phyloP scores from a whole-genome alignment of 37 sponge, comb jelly and placozoan species.

The Dysidea cf. avara region DNA sequence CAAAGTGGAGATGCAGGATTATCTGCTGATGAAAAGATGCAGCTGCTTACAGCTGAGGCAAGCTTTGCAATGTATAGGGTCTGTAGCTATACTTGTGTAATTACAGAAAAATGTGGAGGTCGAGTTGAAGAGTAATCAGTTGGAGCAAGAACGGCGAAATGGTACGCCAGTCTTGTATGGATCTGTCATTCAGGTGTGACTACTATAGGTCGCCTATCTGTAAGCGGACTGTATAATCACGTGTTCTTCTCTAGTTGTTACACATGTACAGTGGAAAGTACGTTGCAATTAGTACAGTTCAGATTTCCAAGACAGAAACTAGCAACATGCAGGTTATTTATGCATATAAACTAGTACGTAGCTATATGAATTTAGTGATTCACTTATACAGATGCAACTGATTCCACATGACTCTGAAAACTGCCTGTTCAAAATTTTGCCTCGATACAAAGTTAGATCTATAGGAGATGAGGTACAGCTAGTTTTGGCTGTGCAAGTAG shows the following conservation, averaged over 20 bases:
- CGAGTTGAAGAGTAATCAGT: slow-evolving; percentile 41
- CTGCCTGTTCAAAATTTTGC: slow-evolving; percentile 44
- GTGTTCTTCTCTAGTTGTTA: slow-evolving; percentile 29
- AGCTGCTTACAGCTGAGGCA: slow-evolving; percentile 7
- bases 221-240: not conserved
- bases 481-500: not conserved
- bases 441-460: slow-evolving; percentile 68
- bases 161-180: slow-evolving; percentile 58
- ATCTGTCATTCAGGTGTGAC: slow-evolving; percentile 42
- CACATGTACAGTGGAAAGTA: slow-evolving; percentile 43
- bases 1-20: not conserved
- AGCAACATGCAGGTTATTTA: slow-evolving; percentile 54
- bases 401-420: slow-evolving; percentile 20
- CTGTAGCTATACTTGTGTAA: not conserved
- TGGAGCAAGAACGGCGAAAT: slow-evolving; percentile 43
- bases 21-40: slow-evolving; percentile 1
- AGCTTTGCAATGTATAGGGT: not conserved
- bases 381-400: slow-evolving; percentile 14
- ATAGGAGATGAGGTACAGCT: slow-evolving; percentile 54
- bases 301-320: slow-evolving; percentile 53
- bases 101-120: slow-evolving; percentile 37
- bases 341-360: not conserved
- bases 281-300: slow-evolving; percentile 43
- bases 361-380: not conserved
- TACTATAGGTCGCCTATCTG: not conserved